Percentiles rank a stretch among this genome's conserved stretches.
phyloP scores from a whole-genome alignment of 2,797 vertebrate genomes.

The Gymnoscopelus microlampas region DNA sequence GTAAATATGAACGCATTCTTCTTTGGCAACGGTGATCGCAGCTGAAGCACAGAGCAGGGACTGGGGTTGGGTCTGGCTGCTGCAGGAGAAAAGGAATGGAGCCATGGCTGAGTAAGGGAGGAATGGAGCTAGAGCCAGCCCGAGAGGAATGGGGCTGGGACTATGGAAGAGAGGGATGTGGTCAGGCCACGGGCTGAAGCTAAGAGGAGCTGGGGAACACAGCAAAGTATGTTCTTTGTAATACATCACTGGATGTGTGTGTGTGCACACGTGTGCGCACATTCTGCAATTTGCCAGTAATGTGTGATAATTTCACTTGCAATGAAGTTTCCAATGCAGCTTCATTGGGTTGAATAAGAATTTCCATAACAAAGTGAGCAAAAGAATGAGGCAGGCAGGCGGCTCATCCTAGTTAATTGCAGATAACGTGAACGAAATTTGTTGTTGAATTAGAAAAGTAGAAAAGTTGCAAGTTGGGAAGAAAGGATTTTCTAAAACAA shows the following conservation, averaged over 20 bases:
- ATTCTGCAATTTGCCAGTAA: constrained; percentile 11
- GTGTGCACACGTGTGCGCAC: no score
- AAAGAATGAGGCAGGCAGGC: background rate
- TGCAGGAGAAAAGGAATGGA: constrained; percentile 49
- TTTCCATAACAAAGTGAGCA: background rate
- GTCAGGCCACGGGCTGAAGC: constrained; percentile 46
- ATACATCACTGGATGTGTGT: constrained; percentile 22
- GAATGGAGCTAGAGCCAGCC: constrained; percentile 51
- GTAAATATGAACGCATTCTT: background rate
- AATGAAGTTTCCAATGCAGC: constrained; percentile 17
- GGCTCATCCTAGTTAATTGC: constrained; percentile 10
- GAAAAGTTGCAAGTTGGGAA: no score
- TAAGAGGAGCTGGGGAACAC: constrained; percentile 48
- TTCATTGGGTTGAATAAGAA: constrained; percentile 9
- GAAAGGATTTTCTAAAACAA: no score
- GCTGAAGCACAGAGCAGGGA: constrained; percentile 45
- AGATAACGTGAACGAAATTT: constrained; percentile 10
- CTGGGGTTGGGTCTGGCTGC: constrained; percentile 33
- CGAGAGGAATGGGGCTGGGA: constrained; percentile 51
- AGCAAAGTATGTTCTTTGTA: constrained; percentile 36
- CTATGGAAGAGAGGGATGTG: constrained; percentile 52
- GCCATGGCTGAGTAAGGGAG: constrained; percentile 45
- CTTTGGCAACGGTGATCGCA: constrained; percentile 32
- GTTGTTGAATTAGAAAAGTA: no score
- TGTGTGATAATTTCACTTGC: constrained; percentile 26